Evolutionary conservation across 2,888 invertebrate species (phyloP).

Genomic region (Drosophila pegasa): DNA sequence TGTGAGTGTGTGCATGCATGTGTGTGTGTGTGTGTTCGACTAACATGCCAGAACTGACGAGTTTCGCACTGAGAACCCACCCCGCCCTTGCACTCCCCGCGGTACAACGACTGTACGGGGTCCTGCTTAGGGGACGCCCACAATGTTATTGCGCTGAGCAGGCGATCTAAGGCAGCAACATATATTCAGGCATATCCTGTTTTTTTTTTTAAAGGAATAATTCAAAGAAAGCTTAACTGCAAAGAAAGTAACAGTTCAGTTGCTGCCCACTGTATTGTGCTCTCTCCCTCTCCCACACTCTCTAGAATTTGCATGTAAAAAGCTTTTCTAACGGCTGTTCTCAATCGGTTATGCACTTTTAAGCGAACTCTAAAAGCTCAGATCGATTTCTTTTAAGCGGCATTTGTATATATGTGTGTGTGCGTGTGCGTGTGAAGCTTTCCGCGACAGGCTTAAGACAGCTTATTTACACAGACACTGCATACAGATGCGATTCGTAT

Average conservation of each 20-base stretch:
- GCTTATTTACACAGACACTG: slow-evolving; percentile 13
- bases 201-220: background rate
- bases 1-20: slow-evolving; percentile 11
- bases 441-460: slow-evolving; percentile 24
- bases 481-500: slow-evolving; percentile 17
- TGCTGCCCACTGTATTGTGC: background rate
- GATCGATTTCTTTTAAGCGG: background rate
- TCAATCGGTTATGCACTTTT: slow-evolving; percentile 13
- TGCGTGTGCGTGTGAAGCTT: slow-evolving; percentile 1
- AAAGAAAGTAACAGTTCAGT: background rate
- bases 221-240: background rate
- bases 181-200: background rate
- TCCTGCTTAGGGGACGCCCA: slow-evolving; percentile 27
- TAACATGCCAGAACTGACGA: slow-evolving; percentile 50
- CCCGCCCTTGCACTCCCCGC: slow-evolving; percentile 6
- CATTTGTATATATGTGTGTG: background rate
- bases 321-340: slow-evolving; percentile 7
- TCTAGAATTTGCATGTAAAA: slow-evolving; percentile 3
- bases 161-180: slow-evolving; percentile 2
- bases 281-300: background rate
- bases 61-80: slow-evolving; percentile 40
- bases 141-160: background rate
- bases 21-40: slow-evolving; percentile 23
- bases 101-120: slow-evolving; percentile 4
- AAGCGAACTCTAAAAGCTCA: slow-evolving; percentile 17